Conservation (phyloP, 2,113 vertebrate species). For the Pantherophis guttatus region DNA sequence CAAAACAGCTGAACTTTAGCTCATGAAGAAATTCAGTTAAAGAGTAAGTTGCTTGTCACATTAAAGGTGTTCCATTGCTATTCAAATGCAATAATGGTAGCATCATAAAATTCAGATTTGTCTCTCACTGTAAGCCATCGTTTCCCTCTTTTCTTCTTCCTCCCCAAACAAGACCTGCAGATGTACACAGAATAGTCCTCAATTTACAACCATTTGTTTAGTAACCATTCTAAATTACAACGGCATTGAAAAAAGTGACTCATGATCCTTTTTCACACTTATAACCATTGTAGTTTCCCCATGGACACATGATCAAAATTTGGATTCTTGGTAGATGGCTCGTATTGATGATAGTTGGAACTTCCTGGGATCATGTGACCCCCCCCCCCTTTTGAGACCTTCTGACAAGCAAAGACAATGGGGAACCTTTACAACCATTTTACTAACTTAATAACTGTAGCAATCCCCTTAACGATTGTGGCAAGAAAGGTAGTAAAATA, state of each 20-base stretch:
- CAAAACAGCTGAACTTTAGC: neutral
- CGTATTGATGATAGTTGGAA: neutral
- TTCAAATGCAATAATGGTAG: neutral
- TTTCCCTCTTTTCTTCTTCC: neutral
- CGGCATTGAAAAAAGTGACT: neutral
- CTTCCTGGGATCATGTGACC: neutral
- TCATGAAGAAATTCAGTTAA: neutral
- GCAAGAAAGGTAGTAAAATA: neutral
- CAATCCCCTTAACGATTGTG: neutral
- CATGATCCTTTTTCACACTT: neutral
- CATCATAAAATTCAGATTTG: neutral
- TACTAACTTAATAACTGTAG: neutral
- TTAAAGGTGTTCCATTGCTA: neutral
- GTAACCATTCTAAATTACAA: neutral
- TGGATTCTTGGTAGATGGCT: neutral
- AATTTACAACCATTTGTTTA: neutral
- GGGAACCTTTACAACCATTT: neutral
- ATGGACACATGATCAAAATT: neutral
- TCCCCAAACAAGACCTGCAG: neutral
- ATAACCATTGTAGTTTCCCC: neutral
- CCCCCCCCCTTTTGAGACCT: neutral
- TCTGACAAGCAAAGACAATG: neutral
- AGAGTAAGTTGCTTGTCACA: neutral
- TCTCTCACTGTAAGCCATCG: neutral
- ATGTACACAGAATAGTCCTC: neutral